phyloP scores from a whole-genome alignment of 1,140 invertebrate genomes.

The Dinothrombium tinctorium region DNA sequence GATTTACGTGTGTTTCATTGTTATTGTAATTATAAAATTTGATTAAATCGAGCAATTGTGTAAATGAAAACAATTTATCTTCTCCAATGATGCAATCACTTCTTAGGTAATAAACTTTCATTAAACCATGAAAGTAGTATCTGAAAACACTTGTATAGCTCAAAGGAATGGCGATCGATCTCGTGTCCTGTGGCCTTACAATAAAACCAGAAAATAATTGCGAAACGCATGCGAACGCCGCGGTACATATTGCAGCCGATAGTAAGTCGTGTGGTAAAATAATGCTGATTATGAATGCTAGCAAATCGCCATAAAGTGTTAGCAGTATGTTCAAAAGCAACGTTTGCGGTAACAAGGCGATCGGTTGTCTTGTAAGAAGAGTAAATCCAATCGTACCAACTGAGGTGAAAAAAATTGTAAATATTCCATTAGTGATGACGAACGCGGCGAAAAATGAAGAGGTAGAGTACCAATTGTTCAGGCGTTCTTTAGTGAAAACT shows the following conservation, averaged over 20 bases:
- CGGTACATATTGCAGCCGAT: not conserved
- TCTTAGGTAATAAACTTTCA: not conserved
- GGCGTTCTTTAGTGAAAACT: too few species aligned
- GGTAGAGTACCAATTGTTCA: not conserved
- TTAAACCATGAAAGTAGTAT: not conserved
- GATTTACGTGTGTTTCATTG: too few species aligned
- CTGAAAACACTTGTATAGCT: not conserved
- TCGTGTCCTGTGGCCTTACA: not conserved
- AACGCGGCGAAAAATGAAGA: not conserved
- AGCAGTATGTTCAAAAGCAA: not conserved
- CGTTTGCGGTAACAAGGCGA: not conserved
- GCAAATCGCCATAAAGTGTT: too few species aligned
- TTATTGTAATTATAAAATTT: not conserved
- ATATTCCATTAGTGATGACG: too few species aligned
- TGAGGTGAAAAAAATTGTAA: too few species aligned
- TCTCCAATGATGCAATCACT: not conserved
- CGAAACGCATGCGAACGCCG: not conserved
- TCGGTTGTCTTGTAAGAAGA: too few species aligned
- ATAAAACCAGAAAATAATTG: not conserved
- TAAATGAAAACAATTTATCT: not conserved
- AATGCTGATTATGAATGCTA: not conserved
- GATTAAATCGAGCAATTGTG: not conserved
- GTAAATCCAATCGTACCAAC: not conserved
- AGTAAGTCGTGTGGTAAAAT: not conserved
- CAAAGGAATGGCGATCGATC: not conserved